phyloP scores from a whole-genome alignment of 2,888 invertebrate species.

The Dinocampus coccinellae region DNA sequence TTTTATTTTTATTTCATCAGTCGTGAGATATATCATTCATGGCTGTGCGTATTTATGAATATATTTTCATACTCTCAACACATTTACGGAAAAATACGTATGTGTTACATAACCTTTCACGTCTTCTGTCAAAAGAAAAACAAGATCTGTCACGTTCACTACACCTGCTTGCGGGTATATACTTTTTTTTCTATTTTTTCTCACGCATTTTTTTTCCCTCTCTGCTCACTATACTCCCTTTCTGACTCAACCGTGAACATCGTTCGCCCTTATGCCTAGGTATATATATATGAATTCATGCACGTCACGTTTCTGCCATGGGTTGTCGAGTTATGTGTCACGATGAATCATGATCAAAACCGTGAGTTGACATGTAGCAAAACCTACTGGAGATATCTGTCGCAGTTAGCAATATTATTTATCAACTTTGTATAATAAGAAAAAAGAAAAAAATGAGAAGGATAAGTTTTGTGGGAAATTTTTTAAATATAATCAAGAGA shows the following conservation, averaged over 20 bases:
- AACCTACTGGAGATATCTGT: conserved; percentile 3
- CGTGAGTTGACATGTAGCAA: conserved; percentile 12
- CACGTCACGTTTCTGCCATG: conserved; percentile 42
- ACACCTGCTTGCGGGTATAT: not conserved
- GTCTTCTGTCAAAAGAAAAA: not conserved
- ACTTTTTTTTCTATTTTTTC: not conserved
- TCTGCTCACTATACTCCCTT: not conserved
- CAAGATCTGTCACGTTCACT: not conserved
- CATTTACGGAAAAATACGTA: too few relatives aligned
- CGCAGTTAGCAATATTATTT: not conserved
- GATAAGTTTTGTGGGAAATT: too few relatives aligned
- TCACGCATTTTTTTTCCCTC: not conserved
- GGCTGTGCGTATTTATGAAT: not conserved
- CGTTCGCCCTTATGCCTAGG: not conserved
- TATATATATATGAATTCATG: conserved; percentile 24
- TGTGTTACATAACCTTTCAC: conserved; percentile 22
- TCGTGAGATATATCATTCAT: not conserved
- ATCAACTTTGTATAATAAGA: not conserved
- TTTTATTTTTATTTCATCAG: too few relatives aligned
- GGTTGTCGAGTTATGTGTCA: conserved; percentile 33
- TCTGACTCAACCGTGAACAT: not conserved
- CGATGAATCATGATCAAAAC: conserved; percentile 39
- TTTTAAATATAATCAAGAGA: too few relatives aligned
- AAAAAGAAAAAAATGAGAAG: too few relatives aligned
- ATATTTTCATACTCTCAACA: too few relatives aligned